Percentiles rank a stretch among this genome's conserved stretches.
These are phyloP conservation scores for Netelia fuscicornis DNA, from an alignment of 2,888 invertebrate genomes.

Conservation along the genomic window DNA sequence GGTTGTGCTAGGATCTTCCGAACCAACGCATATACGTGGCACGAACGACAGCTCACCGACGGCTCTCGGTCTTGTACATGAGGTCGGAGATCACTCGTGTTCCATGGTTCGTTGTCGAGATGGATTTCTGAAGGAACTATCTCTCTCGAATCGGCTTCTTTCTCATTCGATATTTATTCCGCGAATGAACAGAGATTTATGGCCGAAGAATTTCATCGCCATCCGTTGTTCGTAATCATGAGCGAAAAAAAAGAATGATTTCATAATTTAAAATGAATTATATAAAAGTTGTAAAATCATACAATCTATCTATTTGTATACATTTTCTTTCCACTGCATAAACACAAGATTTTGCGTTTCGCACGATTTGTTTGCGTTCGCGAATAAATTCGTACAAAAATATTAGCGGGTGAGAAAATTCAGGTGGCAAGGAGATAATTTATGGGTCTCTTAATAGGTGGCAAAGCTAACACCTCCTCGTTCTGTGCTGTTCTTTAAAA, in stretches of 20 bases:
- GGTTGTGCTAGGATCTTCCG: constrained; percentile 10
- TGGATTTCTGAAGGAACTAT: constrained; percentile 11
- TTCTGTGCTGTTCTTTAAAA: constrained; percentile 39
- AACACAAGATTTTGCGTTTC: not conserved
- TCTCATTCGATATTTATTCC: constrained; percentile 18
- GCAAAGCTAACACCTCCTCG: constrained; percentile 27
- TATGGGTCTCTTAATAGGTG: constrained; percentile 27
- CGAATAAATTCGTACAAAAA: not conserved
- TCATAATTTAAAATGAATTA: not conserved
- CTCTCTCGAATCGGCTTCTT: constrained; percentile 8
- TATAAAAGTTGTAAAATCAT: not conserved
- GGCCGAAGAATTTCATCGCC: not conserved
- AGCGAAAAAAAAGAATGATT: not conserved
- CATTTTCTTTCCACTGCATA: not conserved
- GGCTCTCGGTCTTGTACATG: not conserved
- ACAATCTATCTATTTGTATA: not conserved
- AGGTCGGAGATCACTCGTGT: not conserved
- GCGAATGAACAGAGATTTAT: constrained; percentile 11
- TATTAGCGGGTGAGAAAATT: constrained; percentile 23
- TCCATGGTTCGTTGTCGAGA: not conserved
- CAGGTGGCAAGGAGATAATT: constrained; percentile 25
- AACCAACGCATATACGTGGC: not conserved
- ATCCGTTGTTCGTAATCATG: no score
- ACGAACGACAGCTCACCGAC: constrained; percentile 3
- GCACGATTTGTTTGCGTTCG: not conserved